phyloP scores from a whole-genome alignment of 2,888 invertebrate genomes.

The Tridacna gigas region DNA sequence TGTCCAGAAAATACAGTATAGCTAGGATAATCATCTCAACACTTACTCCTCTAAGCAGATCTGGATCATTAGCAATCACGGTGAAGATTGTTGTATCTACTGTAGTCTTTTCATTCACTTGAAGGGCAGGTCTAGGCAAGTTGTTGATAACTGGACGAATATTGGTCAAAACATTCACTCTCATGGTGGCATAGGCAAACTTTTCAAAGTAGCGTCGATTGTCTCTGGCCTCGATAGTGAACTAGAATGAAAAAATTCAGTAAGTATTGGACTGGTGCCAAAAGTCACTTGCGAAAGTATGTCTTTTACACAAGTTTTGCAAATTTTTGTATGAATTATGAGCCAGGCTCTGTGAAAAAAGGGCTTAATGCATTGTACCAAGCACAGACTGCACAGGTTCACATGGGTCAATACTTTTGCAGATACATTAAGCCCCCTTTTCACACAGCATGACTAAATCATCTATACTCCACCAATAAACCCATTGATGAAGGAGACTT shows the following conservation, averaged over 20 bases:
- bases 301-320: no score
- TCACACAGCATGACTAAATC: no score
- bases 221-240: slow-evolving; percentile 66
- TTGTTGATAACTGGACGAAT: slow-evolving; percentile 49
- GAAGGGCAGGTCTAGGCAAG: slow-evolving; percentile 23
- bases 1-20: no score
- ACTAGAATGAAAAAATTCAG: slow-evolving; percentile 48
- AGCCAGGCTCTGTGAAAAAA: no score
- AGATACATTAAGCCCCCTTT: no score
- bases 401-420: no score
- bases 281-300: no score
- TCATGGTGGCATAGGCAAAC: slow-evolving; percentile 46
- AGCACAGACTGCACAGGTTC: no score
- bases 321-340: no score
- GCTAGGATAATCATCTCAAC: neutral
- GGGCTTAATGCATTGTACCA: no score
- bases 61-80: slow-evolving; percentile 57
- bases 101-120: slow-evolving; percentile 33
- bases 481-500: no score
- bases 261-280: neutral
- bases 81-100: slow-evolving; percentile 30
- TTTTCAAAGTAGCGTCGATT: slow-evolving; percentile 53
- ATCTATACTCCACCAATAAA: no score
- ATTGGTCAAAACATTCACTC: slow-evolving; percentile 54
- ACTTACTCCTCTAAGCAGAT: slow-evolving; percentile 61